These are phyloP conservation scores for Eupristina koningsbergeri DNA, from an alignment of 1,140 invertebrate genomes.

Conservation along the genomic window DNA sequence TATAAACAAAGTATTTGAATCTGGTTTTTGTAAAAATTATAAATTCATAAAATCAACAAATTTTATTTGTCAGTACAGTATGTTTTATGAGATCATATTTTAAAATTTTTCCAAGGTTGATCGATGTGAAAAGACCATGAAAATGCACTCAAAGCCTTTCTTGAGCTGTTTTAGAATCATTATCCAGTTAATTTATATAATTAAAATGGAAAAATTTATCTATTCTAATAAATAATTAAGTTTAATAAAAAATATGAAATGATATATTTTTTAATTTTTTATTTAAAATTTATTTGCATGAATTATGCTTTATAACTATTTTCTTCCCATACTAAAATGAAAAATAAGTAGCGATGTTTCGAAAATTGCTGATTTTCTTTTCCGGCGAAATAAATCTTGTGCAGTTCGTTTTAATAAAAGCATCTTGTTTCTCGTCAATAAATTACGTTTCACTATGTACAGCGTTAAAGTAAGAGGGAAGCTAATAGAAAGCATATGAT, in stretches of 20 bases:
- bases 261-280: background rate
- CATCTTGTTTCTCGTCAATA: background rate
- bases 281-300: background rate
- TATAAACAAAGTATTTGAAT: too few relatives aligned
- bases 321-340: too few relatives aligned
- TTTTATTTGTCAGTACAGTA: background rate
- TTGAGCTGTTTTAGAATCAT: background rate
- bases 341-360: too few relatives aligned
- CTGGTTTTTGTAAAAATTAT: too few relatives aligned
- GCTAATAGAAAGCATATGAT: background rate
- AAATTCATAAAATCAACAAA: background rate
- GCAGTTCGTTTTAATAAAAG: background rate
- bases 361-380: too few relatives aligned
- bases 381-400: background rate
- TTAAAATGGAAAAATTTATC: background rate
- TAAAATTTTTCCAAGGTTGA: background rate
- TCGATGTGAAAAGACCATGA: slow-evolving; percentile 5
- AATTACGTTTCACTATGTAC: background rate
- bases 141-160: slow-evolving; percentile 2
- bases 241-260: slow-evolving; percentile 5
- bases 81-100: background rate
- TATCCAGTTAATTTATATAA: slow-evolving; percentile 16
- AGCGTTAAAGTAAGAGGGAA: background rate
- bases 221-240: background rate
- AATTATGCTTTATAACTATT: background rate